Percentiles rank a stretch among this genome's conserved stretches.
phyloP scores from a whole-genome alignment of 1,140 invertebrate genomes.

The Drosophila repletoides region DNA sequence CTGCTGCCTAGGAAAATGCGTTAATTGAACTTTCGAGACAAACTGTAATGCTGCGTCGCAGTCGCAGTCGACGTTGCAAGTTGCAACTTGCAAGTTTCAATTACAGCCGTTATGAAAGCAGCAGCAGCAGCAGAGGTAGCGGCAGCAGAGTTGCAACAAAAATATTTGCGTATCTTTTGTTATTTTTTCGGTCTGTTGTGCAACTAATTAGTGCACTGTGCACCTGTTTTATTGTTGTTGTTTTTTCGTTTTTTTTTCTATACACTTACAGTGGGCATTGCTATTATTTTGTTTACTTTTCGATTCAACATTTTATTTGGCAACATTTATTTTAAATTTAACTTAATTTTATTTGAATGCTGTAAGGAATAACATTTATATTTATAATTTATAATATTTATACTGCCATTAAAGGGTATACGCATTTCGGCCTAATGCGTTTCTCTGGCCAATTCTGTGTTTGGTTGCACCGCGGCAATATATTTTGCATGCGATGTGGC shows the following conservation, averaged over 20 bases:
- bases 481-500: conserved; percentile 76
- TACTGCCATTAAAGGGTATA: too few species aligned
- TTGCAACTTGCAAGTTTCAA: conserved; percentile 23
- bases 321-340: too few species aligned
- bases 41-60: conserved; percentile 62
- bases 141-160: conserved; percentile 17
- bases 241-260: conserved; percentile 23
- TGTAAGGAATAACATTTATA: too few species aligned
- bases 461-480: conserved; percentile 33
- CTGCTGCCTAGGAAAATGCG: conserved; percentile 70
- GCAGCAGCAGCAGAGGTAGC: not conserved
- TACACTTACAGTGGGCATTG: conserved; percentile 1
- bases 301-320: too few species aligned
- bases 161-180: conserved; percentile 80
- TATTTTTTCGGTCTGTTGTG: conserved; percentile 79
- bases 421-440: too few species aligned
- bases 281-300: not conserved
- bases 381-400: too few species aligned
- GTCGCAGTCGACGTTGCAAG: not conserved
- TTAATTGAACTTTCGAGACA: conserved; percentile 79
- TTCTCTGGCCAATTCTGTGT: too few species aligned
- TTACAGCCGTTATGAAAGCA: conserved; percentile 57
- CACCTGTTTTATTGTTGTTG: too few species aligned
- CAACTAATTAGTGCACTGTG: conserved; percentile 78
- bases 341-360: too few species aligned